These are phyloP conservation scores for Thalassarche chlororhynchos DNA, from an alignment of 2,113 vertebrate species.

Conservation along the genomic window DNA sequence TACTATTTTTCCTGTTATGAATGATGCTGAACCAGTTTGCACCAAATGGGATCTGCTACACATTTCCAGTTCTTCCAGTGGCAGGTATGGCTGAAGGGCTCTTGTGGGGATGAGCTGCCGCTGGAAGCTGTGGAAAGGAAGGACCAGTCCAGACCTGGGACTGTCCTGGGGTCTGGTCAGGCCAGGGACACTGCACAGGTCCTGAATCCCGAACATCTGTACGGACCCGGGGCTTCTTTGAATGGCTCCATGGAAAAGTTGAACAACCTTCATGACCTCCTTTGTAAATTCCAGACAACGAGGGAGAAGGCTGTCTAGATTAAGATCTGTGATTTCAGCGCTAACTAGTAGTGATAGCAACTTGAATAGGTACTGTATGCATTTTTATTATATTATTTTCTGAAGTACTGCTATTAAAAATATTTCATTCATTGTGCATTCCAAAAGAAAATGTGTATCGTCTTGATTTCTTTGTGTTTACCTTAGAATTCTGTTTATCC, in stretches of 20 bases:
- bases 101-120: rapidly evolving
- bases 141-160: neutral
- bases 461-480: neutral
- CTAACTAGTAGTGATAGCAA: neutral
- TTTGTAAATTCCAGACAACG: rapidly evolving
- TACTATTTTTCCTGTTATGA: rapidly evolving
- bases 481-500: neutral
- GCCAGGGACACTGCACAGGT: neutral
- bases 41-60: neutral
- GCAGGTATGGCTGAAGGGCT: no score
- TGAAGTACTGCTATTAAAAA: neutral
- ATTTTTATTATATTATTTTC: neutral
- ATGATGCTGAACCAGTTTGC: no score
- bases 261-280: rapidly evolving
- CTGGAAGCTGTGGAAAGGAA: neutral
- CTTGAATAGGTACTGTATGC: neutral
- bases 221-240: rapidly evolving
- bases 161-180: neutral
- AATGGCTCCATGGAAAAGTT: rapidly evolving
- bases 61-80: neutral
- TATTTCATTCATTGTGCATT: neutral
- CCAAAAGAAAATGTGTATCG: neutral
- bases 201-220: neutral
- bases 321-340: neutral
- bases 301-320: neutral